Conservation (phyloP, 2,113 vertebrate genomes). For the Nesogale talazaci region DNA sequence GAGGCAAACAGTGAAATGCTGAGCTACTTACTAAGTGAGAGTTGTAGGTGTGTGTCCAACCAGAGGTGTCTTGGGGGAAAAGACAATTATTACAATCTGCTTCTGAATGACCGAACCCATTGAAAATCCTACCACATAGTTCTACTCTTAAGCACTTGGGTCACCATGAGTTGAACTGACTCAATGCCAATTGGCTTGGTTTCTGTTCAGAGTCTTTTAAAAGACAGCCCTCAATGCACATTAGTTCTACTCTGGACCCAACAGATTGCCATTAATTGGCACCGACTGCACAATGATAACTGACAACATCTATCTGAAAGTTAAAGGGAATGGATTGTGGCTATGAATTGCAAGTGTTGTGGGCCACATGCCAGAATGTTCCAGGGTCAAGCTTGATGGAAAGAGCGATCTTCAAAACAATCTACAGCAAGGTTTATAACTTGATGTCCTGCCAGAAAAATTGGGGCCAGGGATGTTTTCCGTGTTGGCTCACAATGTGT, state of each 20-base stretch:
- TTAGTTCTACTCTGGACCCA: background rate
- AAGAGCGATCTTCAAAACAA: conserved; percentile 51
- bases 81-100: background rate
- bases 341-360: conserved; percentile 35
- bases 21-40: background rate
- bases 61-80: background rate
- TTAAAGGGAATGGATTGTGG: background rate
- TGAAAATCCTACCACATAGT: background rate
- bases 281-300: background rate
- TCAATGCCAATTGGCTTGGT: background rate
- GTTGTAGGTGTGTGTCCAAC: background rate
- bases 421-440: conserved; percentile 55
- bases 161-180: background rate
- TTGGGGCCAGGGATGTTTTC: conserved; percentile 20
- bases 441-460: background rate
- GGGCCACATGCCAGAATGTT: background rate
- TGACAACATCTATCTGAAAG: too few species aligned
- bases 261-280: background rate
- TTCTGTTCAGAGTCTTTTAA: background rate
- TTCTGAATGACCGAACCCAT: background rate
- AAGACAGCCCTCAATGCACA: background rate
- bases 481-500: conserved; percentile 47
- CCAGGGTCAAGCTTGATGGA: background rate
- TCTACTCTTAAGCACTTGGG: background rate
- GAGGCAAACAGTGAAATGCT: background rate